A percentile compares a stretch with the other conserved stretches of the same genome.
These are phyloP conservation scores for Leptogaster cylindrica DNA, from an alignment of 2,888 invertebrate species.

Conservation along the genomic window DNA sequence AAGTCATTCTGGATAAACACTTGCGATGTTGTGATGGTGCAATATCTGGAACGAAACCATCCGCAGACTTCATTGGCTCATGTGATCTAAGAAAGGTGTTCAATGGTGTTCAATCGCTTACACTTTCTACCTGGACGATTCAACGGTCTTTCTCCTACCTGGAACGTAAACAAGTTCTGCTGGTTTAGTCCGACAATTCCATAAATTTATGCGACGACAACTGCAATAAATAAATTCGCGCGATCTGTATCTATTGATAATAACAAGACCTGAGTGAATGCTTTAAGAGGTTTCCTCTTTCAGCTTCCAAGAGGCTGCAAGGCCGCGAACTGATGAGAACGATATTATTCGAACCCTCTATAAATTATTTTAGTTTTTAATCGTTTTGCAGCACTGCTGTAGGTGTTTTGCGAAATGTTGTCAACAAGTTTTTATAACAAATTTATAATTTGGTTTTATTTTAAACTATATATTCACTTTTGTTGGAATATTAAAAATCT, in stretches of 20 bases:
- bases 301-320: conserved; percentile 29
- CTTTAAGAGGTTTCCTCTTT: conserved; percentile 1
- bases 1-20: too few species aligned
- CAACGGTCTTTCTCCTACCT: conserved; percentile 10
- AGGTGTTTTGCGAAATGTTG: conserved; percentile 22
- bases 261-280: conserved; percentile 38
- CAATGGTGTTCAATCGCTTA: conserved; percentile 37
- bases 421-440: conserved; percentile 10
- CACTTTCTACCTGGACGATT: conserved; percentile 22
- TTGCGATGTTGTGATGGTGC: too few species aligned
- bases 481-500: too few species aligned
- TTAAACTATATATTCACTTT: too few species aligned
- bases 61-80: too few species aligned
- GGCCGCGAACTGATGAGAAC: conserved; percentile 23
- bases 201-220: conserved; percentile 37
- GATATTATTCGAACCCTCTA: conserved; percentile 29
- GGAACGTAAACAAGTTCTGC: conserved; percentile 22
- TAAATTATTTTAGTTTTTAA: conserved; percentile 25
- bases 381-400: background rate
- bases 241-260: conserved; percentile 39
- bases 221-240: conserved; percentile 35
- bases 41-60: too few species aligned
- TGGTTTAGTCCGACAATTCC: conserved; percentile 6
- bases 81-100: too few species aligned
- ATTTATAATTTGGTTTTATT: background rate